Percentiles rank a stretch among this genome's conserved stretches.
Evolutionary conservation across 2,797 vertebrate species (phyloP).

Genomic region (Malacoctenus gilli): DNA sequence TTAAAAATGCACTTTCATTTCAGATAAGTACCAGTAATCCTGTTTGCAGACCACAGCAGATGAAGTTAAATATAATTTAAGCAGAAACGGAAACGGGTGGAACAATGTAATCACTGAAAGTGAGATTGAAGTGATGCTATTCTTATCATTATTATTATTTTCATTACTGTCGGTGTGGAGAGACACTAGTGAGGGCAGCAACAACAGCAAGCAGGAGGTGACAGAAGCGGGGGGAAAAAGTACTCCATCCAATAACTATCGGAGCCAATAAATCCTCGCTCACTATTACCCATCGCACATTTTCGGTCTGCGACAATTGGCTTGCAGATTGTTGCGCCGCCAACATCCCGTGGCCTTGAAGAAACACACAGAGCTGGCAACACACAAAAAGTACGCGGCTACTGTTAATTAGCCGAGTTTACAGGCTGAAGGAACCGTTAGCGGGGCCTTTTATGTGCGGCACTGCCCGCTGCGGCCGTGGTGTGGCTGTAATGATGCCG

Average conservation of each 20-base stretch:
- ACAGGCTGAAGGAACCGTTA: conserved; percentile 65
- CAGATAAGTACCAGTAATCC: conserved; percentile 86
- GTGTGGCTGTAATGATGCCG: conserved; percentile 52
- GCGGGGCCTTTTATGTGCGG: conserved; percentile 53
- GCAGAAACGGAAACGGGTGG: conserved; percentile 81
- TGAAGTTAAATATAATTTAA: conserved; percentile 87
- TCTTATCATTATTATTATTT: conserved; percentile 83
- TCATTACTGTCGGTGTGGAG: conserved; percentile 74
- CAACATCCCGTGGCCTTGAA: conserved; percentile 66
- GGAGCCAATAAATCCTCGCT: conserved; percentile 70
- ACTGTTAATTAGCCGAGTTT: conserved; percentile 77
- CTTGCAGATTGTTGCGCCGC: conserved; percentile 57
- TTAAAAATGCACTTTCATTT: conserved; percentile 88
- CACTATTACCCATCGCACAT: conserved; percentile 56
- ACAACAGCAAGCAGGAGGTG: conserved; percentile 64
- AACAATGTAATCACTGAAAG: conserved; percentile 86
- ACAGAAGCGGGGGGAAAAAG: conserved; percentile 47
- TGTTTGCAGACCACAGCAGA: conserved; percentile 82
- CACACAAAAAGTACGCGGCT: conserved; percentile 58
- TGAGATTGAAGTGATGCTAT: conserved; percentile 85
- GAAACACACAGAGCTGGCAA: conserved; percentile 63
- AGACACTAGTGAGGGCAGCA: conserved; percentile 48
- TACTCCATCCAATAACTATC: conserved; percentile 64
- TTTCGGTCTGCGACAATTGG: conserved; percentile 64
- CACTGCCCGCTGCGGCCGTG: conserved; percentile 48